These are phyloP conservation scores for Lacerta viridis DNA, from an alignment of 2,797 vertebrate species.

Conservation along the genomic window DNA sequence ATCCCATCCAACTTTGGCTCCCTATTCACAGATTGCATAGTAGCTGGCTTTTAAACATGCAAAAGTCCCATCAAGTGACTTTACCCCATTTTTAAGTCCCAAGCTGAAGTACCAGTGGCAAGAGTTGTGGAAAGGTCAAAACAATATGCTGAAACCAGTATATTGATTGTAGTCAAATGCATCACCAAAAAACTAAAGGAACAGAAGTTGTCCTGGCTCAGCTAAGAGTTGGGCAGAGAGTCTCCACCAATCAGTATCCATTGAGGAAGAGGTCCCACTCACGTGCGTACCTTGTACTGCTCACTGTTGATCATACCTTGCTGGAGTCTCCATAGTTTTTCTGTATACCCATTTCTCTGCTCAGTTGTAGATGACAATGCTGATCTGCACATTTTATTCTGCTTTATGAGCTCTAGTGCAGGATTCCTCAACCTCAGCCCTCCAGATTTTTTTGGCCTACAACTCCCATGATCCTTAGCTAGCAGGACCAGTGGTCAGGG, in stretches of 20 bases:
- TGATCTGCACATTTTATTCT: neutral
- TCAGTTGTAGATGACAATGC: neutral
- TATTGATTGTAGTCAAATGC: neutral
- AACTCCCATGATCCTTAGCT: too few species aligned
- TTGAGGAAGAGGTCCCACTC: neutral
- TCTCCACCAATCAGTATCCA: neutral
- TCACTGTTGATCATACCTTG: neutral
- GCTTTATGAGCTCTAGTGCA: neutral
- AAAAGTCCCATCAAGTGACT: neutral
- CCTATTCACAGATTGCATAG: too few species aligned
- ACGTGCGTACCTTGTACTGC: neutral
- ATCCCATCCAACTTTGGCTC: neutral
- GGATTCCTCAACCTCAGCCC: too few species aligned
- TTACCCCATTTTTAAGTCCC: neutral
- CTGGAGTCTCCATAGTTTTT: neutral
- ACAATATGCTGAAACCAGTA: neutral
- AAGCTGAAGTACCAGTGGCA: neutral
- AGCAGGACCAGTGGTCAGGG: too few species aligned
- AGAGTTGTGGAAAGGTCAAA: neutral
- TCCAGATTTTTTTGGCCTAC: too few species aligned
- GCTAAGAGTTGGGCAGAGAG: neutral
- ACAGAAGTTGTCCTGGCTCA: neutral
- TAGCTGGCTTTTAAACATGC: neutral
- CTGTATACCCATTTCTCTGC: neutral
- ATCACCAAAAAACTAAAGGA: neutral